Evolutionary conservation across 2,797 vertebrate genomes (phyloP).

Genomic region (Danio aesculapii): DNA sequence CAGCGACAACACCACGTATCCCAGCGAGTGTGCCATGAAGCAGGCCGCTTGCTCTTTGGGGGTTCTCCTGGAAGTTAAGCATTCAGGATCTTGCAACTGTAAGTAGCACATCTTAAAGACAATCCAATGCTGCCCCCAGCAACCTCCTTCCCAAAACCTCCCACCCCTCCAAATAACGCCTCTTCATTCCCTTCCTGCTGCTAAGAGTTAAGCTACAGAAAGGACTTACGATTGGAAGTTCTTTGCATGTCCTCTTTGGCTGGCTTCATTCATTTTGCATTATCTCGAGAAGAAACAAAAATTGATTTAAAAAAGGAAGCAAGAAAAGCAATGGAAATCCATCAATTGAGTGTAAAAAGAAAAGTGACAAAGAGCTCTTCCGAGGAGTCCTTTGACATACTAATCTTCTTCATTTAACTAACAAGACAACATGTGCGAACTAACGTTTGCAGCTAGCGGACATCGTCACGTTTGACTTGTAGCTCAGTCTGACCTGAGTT

Average conservation of each 20-base stretch:
- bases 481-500: conserved; percentile 67
- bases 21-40: conserved; percentile 97
- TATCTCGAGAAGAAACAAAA: conserved; percentile 66
- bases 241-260: conserved; percentile 76
- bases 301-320: conserved; percentile 33
- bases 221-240: conserved; percentile 78
- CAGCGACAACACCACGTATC: conserved; percentile 97
- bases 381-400: conserved; percentile 59
- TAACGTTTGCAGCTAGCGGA: conserved; percentile 74
- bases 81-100: conserved; percentile 99
- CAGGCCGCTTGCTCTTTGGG: conserved; percentile 94
- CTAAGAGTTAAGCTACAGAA: conserved; percentile 76
- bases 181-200: conserved; percentile 58
- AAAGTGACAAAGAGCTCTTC: conserved; percentile 53
- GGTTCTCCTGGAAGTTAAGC: conserved; percentile 95
- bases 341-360: conserved; percentile 37
- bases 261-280: conserved; percentile 72
- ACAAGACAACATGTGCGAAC: conserved; percentile 66
- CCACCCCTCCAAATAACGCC: conserved; percentile 60
- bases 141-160: conserved; percentile 58
- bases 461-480: conserved; percentile 67
- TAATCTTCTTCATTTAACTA: conserved; percentile 67
- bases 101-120: conserved; percentile 85
- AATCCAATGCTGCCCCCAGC: conserved; percentile 76
- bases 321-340: conserved; percentile 43